Conservation (phyloP, 2,113 vertebrate genomes). For the Salvelinus fontinalis region DNA sequence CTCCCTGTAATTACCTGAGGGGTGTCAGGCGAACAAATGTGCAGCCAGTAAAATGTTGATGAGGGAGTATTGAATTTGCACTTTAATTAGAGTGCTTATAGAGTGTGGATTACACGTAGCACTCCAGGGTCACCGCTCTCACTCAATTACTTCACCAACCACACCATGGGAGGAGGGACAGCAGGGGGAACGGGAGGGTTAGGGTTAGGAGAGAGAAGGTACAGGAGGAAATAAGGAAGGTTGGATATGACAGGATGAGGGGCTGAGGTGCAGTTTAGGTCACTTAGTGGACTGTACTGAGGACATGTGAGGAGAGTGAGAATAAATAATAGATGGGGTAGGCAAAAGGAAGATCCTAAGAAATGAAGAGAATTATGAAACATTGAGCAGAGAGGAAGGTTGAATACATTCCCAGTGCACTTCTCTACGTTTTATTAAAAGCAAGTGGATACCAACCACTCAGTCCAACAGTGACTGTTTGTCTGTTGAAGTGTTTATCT, state of each 20-base stretch:
- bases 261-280: no score
- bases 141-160: constrained; percentile 59
- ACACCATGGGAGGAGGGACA: constrained; percentile 39
- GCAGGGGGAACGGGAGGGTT: not conserved
- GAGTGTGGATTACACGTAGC: constrained; percentile 77
- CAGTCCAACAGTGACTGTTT: not conserved
- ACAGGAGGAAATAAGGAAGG: not conserved
- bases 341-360: no score
- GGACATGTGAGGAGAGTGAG: not conserved
- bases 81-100: constrained; percentile 82
- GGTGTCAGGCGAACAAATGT: constrained; percentile 61
- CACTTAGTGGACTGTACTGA: not conserved
- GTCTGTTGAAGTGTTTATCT: constrained; percentile 29
- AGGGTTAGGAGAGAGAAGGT: not conserved
- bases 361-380: no score
- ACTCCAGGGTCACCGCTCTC: constrained; percentile 67
- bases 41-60: constrained; percentile 71
- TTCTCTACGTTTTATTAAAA: not conserved
- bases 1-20: constrained; percentile 74
- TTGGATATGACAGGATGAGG: not conserved
- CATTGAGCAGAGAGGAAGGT: no score
- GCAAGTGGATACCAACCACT: not conserved
- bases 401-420: not conserved
- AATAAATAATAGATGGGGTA: no score
- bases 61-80: constrained; percentile 81